Evolutionary conservation across 2,797 vertebrate genomes (phyloP), one percentile per base, ranked within the genome.

Genomic region (Triplophysa bombifrons): DNA sequence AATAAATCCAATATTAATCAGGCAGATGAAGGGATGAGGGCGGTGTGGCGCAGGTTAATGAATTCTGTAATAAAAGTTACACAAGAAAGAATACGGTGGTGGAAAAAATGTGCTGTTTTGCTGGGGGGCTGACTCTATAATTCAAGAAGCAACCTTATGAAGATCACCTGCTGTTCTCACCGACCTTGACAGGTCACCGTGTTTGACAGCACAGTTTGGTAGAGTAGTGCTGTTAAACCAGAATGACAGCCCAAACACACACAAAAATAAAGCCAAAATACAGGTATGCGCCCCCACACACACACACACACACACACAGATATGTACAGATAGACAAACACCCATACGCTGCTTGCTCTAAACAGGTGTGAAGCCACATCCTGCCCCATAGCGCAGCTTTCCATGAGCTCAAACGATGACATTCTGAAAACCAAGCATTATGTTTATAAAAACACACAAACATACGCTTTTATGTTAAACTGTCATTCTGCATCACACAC

Each of bases 331-430:
- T 19, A 41, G 34, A 72, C 38, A 44, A 3, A 80, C 41, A 17
- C 86, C 84, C 53, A 93, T 68, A 60, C 5, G 34, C 3, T 64
- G 30, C 67, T 64, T 11, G n/a, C 6, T 71, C 14, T 55, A 60
- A 19, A 76, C 84, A 83, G 75, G 82, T 83, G 82, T 75, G 10
- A 76, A 77, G 14, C 82, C 85, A 82, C 82, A 85, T 85, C 85
- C 85, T 85, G 80, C 69, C 20, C 56, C 30, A 17, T 41, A 53
- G 51, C 22, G 69, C 34, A 25, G 20, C 11, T 70, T 80, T 81
- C 79, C 74, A 72, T 82, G 60, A 82, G 53, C 69, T 77, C 58
- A 78, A 16, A 53, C 30, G 22, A 51, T 17, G 34, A 72, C 10
- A 55, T 3, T 20, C 61, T 46, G 17, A 20, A 74, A 20, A 76